These are phyloP conservation scores for Trematomus bernacchii DNA, from an alignment of 2,797 vertebrate genomes.

Conservation along the genomic window DNA sequence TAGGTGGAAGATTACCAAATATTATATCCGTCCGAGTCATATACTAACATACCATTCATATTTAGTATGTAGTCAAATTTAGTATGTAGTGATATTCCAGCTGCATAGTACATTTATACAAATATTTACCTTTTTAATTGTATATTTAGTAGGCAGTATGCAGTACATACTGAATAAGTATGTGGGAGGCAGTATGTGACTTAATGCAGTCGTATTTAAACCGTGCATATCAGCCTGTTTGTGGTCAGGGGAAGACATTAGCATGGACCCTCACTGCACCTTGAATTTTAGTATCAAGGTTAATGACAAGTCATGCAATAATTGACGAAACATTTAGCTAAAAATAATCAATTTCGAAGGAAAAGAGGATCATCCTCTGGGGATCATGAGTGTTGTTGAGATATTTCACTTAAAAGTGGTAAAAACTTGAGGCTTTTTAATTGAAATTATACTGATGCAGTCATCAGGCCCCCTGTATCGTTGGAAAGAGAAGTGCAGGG, in stretches of 20 bases:
- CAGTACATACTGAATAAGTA: too few species aligned
- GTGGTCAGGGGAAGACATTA: background rate
- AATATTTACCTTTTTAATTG: too few species aligned
- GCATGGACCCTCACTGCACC: background rate
- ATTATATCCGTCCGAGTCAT: background rate
- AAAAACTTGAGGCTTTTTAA: background rate
- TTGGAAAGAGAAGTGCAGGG: background rate
- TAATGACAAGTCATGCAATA: background rate
- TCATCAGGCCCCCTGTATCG: background rate
- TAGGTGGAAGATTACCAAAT: background rate
- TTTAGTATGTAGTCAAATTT: too few species aligned
- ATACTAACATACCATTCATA: too few species aligned
- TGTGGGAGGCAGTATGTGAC: too few species aligned
- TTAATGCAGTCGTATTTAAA: background rate
- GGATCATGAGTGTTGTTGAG: background rate
- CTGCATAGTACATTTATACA: too few species aligned
- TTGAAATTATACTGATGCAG: background rate
- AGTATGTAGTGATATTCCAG: too few species aligned
- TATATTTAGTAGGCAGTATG: too few species aligned
- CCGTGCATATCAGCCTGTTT: background rate
- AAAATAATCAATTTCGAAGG: background rate
- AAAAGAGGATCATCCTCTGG: background rate
- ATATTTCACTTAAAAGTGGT: conserved; percentile 5
- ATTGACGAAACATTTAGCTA: background rate
- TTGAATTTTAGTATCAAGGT: background rate